Base-by-base conservation (phyloP, 2,113 vertebrate species). In the Phyllostomus hastatus region DNA sequence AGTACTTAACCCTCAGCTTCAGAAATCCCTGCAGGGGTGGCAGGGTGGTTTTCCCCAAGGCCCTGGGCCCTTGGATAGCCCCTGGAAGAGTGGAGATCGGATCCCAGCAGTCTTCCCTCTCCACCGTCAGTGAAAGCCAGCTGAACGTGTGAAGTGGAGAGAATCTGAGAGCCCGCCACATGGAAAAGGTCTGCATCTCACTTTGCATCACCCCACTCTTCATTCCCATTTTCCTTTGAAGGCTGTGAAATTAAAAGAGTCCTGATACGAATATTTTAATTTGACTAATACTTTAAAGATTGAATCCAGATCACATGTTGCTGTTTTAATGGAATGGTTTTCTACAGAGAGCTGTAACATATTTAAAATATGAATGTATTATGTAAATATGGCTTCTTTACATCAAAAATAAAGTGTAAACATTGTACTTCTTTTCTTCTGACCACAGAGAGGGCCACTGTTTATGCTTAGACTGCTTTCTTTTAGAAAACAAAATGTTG, bases 361-460 rank as follows among this genome's bases (percentile, higher is more conserved):
- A 98, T 96, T 96, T 98, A 98, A 98, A 96, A 98, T 97, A 97
- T 92, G 96, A 99, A 98, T 98, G 98, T 98, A 98, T 96, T 97
- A 24, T 99, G 98, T 99, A 99, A 98, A 99, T 99, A 98, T 59
- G 95, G 97, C 98, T 98, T 98, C 95, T 97, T 98, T 98, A 92
- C 95, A 95, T 95, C 96, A 96, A 48, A 97, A 98, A 98, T 98
- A 99, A 98, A 98, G 97, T 95, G 81, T 97, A 90, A 94, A 95
- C 72, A 88, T 59, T 97, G 46, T 95, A 93, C 95, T 97, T 98
- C 97, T 91, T 86, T 94, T 28, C 76, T 92, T 97, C 96, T 97
- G 97, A 98, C 96, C 66, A 95, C 57, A 96, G 14, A 41, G 8
- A 31, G 41, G 76, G 12, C 73, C 2, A 0, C 17, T 17, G 24